Conservation (phyloP, 2,888 invertebrate genomes). For the Tenthredo distinguenda region DNA sequence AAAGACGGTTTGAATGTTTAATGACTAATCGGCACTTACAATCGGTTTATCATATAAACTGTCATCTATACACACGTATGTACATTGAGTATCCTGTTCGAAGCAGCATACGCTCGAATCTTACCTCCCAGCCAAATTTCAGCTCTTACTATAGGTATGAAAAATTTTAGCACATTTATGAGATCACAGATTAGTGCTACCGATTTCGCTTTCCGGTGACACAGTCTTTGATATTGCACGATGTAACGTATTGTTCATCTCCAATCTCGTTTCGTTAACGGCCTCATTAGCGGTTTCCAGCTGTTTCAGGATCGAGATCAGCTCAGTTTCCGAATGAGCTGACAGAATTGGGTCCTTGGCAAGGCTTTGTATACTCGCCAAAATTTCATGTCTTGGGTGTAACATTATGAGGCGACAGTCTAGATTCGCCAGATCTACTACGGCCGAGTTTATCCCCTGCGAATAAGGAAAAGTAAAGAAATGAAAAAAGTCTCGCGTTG, state of each 20-base stretch:
- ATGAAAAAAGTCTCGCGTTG: neutral
- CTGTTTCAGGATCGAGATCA: conserved; percentile 61
- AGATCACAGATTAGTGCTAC: conserved; percentile 54
- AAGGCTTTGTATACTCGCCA: conserved; percentile 65
- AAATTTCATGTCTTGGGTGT: conserved; percentile 62
- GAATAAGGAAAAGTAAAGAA: conserved; percentile 30
- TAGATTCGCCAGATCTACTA: conserved; percentile 66
- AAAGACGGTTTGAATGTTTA: neutral
- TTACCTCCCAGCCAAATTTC: neutral
- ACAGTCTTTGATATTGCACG: neutral
- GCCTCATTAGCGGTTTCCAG: conserved; percentile 12
- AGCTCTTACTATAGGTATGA: neutral
- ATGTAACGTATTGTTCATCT: conserved; percentile 38
- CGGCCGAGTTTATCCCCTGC: conserved; percentile 66
- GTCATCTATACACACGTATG: neutral
- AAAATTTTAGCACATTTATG: neutral
- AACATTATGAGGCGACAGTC: conserved; percentile 65
- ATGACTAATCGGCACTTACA: neutral
- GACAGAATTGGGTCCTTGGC: conserved; percentile 63
- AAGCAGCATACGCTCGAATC: neutral
- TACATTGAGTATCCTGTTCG: neutral
- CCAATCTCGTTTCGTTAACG: conserved; percentile 38
- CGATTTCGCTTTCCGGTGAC: conserved; percentile 13
- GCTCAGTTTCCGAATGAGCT: conserved; percentile 66
- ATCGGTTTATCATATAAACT: neutral